Evolutionary conservation across 2,797 vertebrate species (phyloP), one percentile per base, ranked within the genome.

Genomic region (Darevskia mixta): DNA sequence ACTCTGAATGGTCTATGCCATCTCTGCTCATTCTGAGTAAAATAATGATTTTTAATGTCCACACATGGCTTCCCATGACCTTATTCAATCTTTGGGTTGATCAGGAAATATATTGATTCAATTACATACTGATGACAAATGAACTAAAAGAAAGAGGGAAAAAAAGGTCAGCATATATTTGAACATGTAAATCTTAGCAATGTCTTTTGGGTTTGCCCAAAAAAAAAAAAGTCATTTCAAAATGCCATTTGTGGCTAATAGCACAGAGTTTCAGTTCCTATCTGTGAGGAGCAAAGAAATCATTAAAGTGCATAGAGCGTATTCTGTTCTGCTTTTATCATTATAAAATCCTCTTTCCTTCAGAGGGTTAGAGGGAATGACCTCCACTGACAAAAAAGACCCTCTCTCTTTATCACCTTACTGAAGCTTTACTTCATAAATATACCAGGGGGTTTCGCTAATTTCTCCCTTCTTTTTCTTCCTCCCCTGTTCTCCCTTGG

Each of bases 31-130:
- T 98, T 99, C 98, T 97, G 98, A 99, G 98, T 98, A 98, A 98
- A 99, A 99, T 99, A 99, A 99, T 99, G 98, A 99, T 98, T 99
- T 99, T 98, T 99, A 99, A 98, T 99, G 98, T 99, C 98, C 98
- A 99, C 98, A 99, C 98, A 98, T 98, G 98, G 98, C 98, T 99
- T 98, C 98, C 98, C 92, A 97, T 99, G 98, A 99, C 99, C 99
- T 99, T 99, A 99, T 99, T 99, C 98, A 99, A 98, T 99, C 98
- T 98, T 97, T 96, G 97, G 97, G 97, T 98, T 98, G 98, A 99
- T 99, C 98, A 97, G 98, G 98, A 99, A 99, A 99, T 99, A 99
- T 99, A 99, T 99, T 98, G 99, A 99, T 99, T 99, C 98, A 99
- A 99, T 99, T 99, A 99, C 98, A 98, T 97, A 97, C 98, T 98